phyloP scores from a whole-genome alignment of 2,888 invertebrate species.

The Ernsta delagoae region DNA sequence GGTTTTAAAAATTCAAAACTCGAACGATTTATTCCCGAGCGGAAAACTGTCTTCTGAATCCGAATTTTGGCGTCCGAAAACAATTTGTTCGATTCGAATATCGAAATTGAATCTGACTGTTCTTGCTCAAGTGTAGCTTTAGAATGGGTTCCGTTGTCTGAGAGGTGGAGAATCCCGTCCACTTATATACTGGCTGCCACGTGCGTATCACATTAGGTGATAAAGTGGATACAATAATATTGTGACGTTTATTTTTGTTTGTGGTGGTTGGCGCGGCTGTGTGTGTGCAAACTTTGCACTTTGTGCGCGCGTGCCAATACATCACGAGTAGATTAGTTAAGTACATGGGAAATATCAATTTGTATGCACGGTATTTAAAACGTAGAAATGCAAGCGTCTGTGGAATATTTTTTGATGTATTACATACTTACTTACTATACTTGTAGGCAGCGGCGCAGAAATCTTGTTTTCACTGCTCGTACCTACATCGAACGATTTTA shows the following conservation, averaged over 20 bases:
- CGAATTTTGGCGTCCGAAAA: conserved; percentile 28
- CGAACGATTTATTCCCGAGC: conserved; percentile 29
- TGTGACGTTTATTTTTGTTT: conserved; percentile 47
- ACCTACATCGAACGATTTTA: neutral
- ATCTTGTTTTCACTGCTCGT: conserved; percentile 1
- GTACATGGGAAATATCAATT: conserved; percentile 9
- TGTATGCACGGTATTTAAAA: conserved; percentile 18
- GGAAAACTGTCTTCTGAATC: conserved; percentile 69
- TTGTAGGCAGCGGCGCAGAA: conserved; percentile 2
- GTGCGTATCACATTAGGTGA: conserved; percentile 35
- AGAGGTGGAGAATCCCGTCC: conserved; percentile 56
- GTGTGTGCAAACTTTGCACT: conserved; percentile 67
- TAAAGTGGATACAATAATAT: conserved; percentile 18
- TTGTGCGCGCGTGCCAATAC: conserved; percentile 58
- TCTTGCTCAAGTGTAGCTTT: conserved; percentile 31
- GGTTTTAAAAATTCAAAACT: conserved; percentile 39
- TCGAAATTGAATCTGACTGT: conserved; percentile 34
- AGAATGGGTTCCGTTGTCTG: conserved; percentile 44
- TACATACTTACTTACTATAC: neutral
- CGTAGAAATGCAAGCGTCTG: conserved; percentile 4
- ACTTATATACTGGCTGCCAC: conserved; percentile 48
- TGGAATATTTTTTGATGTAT: conserved; percentile 28
- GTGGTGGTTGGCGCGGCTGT: conserved; percentile 42
- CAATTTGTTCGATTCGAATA: conserved; percentile 23
- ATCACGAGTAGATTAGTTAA: conserved; percentile 19